Evolutionary conservation across 2,797 vertebrate species (phyloP), one percentile per base, ranked within the genome.

Genomic region (Myotis pilosus): DNA sequence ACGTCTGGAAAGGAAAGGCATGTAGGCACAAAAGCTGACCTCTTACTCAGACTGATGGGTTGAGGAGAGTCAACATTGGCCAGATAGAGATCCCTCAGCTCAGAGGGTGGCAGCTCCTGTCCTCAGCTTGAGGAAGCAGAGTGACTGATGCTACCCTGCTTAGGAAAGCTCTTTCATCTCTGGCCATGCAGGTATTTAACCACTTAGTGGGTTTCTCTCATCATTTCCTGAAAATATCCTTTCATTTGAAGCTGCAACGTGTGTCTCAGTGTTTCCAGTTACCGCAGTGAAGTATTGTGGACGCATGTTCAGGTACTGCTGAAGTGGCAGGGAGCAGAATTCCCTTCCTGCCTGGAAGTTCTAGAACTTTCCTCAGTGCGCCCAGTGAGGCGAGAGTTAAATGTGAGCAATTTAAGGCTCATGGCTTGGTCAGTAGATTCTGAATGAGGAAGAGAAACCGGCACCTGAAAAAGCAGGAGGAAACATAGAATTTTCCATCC

Each of bases 391-490:
- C 66, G 87, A 66, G 28, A 74, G 25, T 89, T 91, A 85, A 68
- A 69, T 33, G 64, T 72, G 44, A 82, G 17, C 30, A 33, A 55
- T 4, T 79, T 87, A 81, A 92, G 90, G 55, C 87, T 66, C 47
- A 12, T 66, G 84, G 41, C 11, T 94, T 83, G 79, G 49, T 72
- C 79, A 96, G 90, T 49, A 76, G 51, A 80, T n/a, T 87, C 72
- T 55, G 49, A 90, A 91, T 53, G 75, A 89, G 75, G 28, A 92
- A 94, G 85, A 94, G 55, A 36, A 91, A 79, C 30, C 41, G 64
- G 68, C 25, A 76, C 47, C 64, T 57, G 87, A 81, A 71, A 83
- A 93, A 89, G 41, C 68, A 84, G 84, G 55, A 95, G 33, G 79
- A 87, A 95, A 64, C 19, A 10, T 9, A 75, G 38, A 89, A 16